Percentiles rank a stretch among this genome's conserved stretches.
Conservation (phyloP, 2,797 vertebrate genomes). For the Trachops cirrhosus region DNA sequence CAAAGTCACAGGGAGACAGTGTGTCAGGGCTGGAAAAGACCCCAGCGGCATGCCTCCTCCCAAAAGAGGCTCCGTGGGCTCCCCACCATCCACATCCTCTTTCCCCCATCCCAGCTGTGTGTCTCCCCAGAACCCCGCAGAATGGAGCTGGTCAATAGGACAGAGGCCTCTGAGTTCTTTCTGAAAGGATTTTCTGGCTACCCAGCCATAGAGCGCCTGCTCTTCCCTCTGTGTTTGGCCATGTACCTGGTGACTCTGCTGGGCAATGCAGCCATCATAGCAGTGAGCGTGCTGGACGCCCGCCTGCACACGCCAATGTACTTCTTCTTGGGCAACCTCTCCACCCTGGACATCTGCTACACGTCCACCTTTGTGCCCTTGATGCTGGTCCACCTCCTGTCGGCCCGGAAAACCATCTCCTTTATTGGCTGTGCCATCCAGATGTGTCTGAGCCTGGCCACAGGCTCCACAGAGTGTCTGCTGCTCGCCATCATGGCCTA, state of each 20-base stretch:
- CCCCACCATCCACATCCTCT: accelerated
- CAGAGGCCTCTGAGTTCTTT: conserved; percentile 48
- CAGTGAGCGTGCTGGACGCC: background rate
- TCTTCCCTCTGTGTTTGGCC: conserved; percentile 62
- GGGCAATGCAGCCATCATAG: conserved; percentile 58
- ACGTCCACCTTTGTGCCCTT: conserved; percentile 62
- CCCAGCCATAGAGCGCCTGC: conserved; percentile 22
- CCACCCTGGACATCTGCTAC: conserved; percentile 74
- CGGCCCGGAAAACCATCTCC: conserved; percentile 59
- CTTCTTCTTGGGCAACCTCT: conserved; percentile 72
- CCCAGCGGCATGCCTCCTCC: background rate
- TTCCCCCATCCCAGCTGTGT: background rate
- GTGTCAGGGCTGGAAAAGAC: background rate
- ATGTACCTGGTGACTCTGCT: conserved; percentile 69
- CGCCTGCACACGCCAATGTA: conserved; percentile 72
- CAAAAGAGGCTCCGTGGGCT: background rate
- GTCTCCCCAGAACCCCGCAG: background rate
- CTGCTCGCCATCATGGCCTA: conserved; percentile 70
- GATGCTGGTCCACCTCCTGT: conserved; percentile 70
- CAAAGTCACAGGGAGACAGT: background rate
- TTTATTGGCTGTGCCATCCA: conserved; percentile 61
- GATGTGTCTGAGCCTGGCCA: conserved; percentile 68
- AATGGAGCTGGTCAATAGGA: conserved; percentile 60
- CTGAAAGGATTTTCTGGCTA: conserved; percentile 70
- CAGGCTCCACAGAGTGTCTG: conserved; percentile 65